A percentile compares a stretch with the other conserved stretches of the same genome.
Evolutionary conservation across 2,888 invertebrate genomes (phyloP).

Genomic region (Liodrosophila aerea): DNA sequence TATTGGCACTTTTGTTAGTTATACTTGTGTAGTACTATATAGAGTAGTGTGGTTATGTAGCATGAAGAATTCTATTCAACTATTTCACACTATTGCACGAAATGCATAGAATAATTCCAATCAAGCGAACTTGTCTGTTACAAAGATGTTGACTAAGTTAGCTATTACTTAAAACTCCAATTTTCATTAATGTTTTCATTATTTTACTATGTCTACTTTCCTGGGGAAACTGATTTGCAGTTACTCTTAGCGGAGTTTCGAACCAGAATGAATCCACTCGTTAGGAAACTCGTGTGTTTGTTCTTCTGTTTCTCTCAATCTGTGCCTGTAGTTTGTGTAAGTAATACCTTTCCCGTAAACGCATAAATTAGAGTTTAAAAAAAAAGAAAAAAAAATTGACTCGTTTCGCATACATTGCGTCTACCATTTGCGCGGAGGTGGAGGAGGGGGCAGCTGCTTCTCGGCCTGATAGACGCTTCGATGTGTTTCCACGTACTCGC

Average conservation of each 20-base stretch:
- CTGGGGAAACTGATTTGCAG: too few relatives aligned
- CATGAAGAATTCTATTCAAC: too few relatives aligned
- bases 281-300: too few relatives aligned
- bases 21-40: neutral
- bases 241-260: too few relatives aligned
- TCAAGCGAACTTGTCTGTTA: too few relatives aligned
- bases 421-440: slow-evolving; percentile 76
- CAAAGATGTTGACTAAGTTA: too few relatives aligned
- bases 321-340: slow-evolving; percentile 12
- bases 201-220: too few relatives aligned
- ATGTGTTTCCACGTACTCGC: slow-evolving; percentile 80
- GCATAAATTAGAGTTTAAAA: slow-evolving; percentile 19
- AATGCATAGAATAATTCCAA: too few relatives aligned
- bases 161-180: too few relatives aligned
- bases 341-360: slow-evolving; percentile 29
- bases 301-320: slow-evolving; percentile 1
- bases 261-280: too few relatives aligned
- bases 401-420: neutral
- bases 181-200: too few relatives aligned
- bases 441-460: slow-evolving; percentile 56
- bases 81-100: too few relatives aligned
- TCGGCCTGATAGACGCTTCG: slow-evolving; percentile 72
- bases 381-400: slow-evolving; percentile 6
- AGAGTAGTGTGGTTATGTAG: slow-evolving; percentile 2
- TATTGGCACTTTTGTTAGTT: slow-evolving; percentile 66